A percentile compares a stretch with the other conserved stretches of the same genome.
Conservation (phyloP, 2,888 invertebrate genomes). For the Hylaea fasciaria region DNA sequence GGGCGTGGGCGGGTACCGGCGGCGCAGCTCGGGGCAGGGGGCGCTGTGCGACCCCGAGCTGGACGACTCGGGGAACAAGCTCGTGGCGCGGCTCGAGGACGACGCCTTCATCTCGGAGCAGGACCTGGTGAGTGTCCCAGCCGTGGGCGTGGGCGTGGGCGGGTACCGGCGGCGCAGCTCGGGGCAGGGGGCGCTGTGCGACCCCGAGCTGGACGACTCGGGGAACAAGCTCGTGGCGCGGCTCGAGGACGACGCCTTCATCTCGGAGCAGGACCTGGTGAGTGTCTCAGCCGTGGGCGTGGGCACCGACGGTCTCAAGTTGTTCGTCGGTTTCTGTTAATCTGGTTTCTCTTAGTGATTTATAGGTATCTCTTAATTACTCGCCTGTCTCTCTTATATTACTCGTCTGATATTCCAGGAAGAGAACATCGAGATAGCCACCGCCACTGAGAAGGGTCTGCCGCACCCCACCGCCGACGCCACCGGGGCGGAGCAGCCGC, state of each 20-base stretch:
- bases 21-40: constrained; percentile 77
- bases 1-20: constrained; percentile 69
- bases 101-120: constrained; percentile 83
- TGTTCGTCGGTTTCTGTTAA: background rate
- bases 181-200: constrained; percentile 74
- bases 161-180: constrained; percentile 64
- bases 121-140: constrained; percentile 73
- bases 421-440: constrained; percentile 79
- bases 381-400: background rate
- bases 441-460: constrained; percentile 67
- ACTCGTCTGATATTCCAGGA: constrained; percentile 58
- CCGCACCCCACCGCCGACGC: constrained; percentile 62
- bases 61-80: constrained; percentile 81
- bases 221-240: constrained; percentile 81
- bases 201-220: constrained; percentile 80
- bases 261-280: constrained; percentile 82
- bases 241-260: constrained; percentile 82
- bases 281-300: constrained; percentile 68
- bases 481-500: constrained; percentile 70
- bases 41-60: constrained; percentile 77
- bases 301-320: constrained; percentile 57
- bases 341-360: too few relatives aligned
- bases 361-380: too few relatives aligned
- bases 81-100: constrained; percentile 79
- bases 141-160: constrained; percentile 68